Percentiles rank a stretch among this genome's conserved stretches.
Evolutionary conservation across 1,140 invertebrate species (phyloP).

Genomic region (Pogonomyrmex californicus): DNA sequence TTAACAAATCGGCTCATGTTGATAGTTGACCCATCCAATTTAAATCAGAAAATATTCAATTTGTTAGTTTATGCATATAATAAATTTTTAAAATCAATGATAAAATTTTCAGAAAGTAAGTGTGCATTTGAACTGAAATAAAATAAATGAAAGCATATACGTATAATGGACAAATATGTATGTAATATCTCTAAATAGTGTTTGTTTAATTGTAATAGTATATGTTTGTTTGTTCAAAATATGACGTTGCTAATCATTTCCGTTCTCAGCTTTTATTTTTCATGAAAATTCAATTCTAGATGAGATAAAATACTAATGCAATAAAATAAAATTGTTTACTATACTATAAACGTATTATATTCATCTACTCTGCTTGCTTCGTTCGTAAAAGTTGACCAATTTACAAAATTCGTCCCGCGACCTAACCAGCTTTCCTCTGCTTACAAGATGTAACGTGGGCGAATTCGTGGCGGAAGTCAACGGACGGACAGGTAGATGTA

Average conservation of each 20-base stretch:
- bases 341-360: background rate
- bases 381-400: constrained; percentile 13
- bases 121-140: background rate
- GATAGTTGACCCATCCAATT: background rate
- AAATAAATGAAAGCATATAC: constrained; percentile 8
- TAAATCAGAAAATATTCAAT: background rate
- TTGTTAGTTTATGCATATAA: background rate
- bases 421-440: background rate
- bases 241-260: background rate
- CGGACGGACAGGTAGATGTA: constrained; percentile 64
- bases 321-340: constrained; percentile 34
- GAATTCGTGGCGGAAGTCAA: constrained; percentile 71
- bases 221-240: background rate
- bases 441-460: constrained; percentile 22
- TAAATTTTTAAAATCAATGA: background rate
- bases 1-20: background rate
- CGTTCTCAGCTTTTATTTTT: background rate
- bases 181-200: background rate
- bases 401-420: background rate
- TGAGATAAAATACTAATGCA: background rate
- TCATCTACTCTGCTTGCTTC: background rate
- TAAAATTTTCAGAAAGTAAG: background rate
- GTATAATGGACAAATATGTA: background rate
- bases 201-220: background rate
- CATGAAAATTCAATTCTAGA: background rate